phyloP scores from a whole-genome alignment of 2,113 vertebrate genomes.

The Hippocampus guttulatus region DNA sequence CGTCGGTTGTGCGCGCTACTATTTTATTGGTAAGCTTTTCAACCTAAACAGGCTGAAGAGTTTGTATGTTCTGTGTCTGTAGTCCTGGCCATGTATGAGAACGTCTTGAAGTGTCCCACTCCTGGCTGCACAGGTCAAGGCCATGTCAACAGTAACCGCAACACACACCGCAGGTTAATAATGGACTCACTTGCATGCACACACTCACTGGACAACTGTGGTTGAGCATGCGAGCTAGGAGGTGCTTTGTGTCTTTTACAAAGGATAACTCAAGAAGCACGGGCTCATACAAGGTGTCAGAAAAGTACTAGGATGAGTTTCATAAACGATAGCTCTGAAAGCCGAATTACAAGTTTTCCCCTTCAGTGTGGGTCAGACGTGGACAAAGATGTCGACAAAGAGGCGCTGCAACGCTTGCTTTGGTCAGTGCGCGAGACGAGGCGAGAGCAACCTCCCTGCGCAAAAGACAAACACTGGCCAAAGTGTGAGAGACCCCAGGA shows the following conservation, averaged over 20 bases:
- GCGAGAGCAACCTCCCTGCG: no score
- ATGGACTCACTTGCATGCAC: slow-evolving; percentile 9
- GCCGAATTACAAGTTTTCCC: no score
- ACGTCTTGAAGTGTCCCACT: slow-evolving; percentile 97
- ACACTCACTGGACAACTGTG: not conserved
- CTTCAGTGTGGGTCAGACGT: no score
- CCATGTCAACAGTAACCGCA: slow-evolving; percentile 98
- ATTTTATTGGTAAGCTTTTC: not conserved
- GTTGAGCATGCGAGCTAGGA: not conserved
- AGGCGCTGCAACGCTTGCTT: no score
- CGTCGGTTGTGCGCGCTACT: not conserved
- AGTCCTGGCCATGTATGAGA: slow-evolving; percentile 99
- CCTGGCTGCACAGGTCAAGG: slow-evolving; percentile 97
- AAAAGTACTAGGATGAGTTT: no score
- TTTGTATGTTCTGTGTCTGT: slow-evolving; percentile 47
- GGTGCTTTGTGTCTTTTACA: not conserved
- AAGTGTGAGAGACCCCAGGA: no score
- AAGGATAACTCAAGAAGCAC: not conserved
- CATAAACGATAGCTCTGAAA: no score
- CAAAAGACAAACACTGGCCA: no score
- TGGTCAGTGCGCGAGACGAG: no score
- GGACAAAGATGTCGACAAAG: no score
- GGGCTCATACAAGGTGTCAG: no score
- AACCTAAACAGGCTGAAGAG: slow-evolving; percentile 32
- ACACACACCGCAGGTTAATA: slow-evolving; percentile 91